These are phyloP conservation scores for Glaucidium brasilianum DNA, from an alignment of 2,113 vertebrate genomes.

Conservation along the genomic window DNA sequence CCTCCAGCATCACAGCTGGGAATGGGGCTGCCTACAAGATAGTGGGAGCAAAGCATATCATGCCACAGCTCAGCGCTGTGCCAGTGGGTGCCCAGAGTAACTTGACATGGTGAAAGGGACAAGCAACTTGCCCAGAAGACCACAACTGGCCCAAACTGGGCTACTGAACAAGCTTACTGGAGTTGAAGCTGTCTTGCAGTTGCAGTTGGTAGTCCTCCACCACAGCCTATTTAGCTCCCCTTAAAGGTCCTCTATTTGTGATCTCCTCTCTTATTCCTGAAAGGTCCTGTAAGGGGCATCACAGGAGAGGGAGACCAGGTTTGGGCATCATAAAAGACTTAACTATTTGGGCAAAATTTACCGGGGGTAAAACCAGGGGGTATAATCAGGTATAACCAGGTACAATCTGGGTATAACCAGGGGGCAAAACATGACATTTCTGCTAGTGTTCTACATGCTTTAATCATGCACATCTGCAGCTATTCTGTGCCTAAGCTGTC, in stretches of 20 bases:
- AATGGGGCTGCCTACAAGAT: background rate
- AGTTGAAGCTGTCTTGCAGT: background rate
- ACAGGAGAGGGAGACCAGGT: background rate
- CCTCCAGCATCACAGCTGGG: background rate
- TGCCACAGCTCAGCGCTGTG: rapidly evolving
- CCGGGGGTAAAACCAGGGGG: background rate
- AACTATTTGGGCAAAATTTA: background rate
- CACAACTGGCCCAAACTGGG: background rate
- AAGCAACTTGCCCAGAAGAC: background rate
- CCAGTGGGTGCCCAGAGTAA: background rate
- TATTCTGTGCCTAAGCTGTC: background rate
- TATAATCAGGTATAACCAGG: background rate
- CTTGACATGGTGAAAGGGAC: background rate
- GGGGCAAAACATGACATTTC: background rate
- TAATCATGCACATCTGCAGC: background rate
- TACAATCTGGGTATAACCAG: background rate
- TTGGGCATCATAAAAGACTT: background rate
- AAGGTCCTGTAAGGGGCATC: background rate
- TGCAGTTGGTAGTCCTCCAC: background rate
- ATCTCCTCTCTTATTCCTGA: background rate
- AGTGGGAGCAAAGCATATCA: rapidly evolving
- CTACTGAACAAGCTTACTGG: background rate
- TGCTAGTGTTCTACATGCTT: background rate
- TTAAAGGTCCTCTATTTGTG: background rate
- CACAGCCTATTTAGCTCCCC: background rate